These are phyloP conservation scores for Gortyna flavago DNA, from an alignment of 2,888 invertebrate species.

Conservation along the genomic window DNA sequence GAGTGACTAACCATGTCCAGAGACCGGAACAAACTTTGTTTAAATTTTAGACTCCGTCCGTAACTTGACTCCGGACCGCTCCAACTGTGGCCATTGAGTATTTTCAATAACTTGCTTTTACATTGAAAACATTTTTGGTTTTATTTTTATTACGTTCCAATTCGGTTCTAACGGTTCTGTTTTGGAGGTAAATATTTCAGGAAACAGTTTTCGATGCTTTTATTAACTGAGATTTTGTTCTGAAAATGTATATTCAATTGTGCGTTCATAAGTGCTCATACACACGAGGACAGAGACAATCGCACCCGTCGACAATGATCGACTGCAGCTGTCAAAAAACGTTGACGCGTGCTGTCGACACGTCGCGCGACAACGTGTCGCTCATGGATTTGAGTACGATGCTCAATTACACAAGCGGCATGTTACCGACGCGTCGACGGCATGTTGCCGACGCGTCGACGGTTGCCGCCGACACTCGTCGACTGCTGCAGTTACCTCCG, in stretches of 20 bases:
- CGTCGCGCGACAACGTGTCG: too few species aligned
- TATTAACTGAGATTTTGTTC: not conserved
- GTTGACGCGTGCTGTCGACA: too few species aligned
- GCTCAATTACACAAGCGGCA: not conserved
- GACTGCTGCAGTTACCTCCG: too few species aligned
- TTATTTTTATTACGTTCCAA: slow-evolving; percentile 55
- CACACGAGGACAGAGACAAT: too few species aligned
- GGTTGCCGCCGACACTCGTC: too few species aligned
- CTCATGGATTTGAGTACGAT: too few species aligned
- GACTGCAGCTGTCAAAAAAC: too few species aligned
- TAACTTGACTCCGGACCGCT: slow-evolving; percentile 69
- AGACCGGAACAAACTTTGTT: slow-evolving; percentile 80
- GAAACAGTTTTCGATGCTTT: not conserved
- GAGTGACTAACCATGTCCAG: slow-evolving; percentile 77
- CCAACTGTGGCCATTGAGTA: slow-evolving; percentile 62
- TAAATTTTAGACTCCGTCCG: slow-evolving; percentile 75
- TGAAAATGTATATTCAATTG: not conserved
- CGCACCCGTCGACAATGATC: too few species aligned
- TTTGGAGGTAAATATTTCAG: slow-evolving; percentile 27
- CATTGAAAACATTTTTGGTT: slow-evolving; percentile 53
- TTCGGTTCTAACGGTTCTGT: slow-evolving; percentile 20
- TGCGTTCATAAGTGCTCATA: not conserved
- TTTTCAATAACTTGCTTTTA: slow-evolving; percentile 62
- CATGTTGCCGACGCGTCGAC: not conserved
- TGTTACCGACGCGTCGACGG: too few species aligned